Evolutionary conservation across 2,797 vertebrate genomes (phyloP).

Genomic region (Pangasius krempfi): DNA sequence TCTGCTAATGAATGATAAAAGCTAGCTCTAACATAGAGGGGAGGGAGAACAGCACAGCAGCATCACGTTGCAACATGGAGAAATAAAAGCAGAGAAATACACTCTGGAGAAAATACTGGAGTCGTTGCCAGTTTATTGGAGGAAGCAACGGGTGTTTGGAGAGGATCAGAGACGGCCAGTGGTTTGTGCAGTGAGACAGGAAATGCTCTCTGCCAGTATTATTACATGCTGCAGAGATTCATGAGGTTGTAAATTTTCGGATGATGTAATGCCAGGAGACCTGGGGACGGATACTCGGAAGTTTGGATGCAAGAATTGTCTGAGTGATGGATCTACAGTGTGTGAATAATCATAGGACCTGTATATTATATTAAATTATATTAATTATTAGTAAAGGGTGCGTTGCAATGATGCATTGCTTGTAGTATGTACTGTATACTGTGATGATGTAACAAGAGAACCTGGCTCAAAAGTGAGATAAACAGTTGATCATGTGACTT

Average conservation of each 20-base stretch:
- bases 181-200: conserved; percentile 32
- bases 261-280: conserved; percentile 41
- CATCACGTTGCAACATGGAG: neutral
- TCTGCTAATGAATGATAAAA: conserved; percentile 20
- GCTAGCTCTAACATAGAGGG: neutral
- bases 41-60: neutral
- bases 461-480: neutral
- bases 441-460: neutral
- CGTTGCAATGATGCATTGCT: neutral
- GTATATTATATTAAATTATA: too few species aligned
- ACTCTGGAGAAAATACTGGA: neutral
- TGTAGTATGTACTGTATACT: neutral
- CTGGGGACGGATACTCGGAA: conserved; percentile 39
- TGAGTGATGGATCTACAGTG: conserved; percentile 17
- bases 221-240: neutral
- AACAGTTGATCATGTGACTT: neutral
- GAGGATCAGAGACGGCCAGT: neutral
- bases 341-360: conserved; percentile 38
- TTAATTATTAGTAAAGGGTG: neutral
- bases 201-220: conserved; percentile 23
- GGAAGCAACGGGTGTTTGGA: neutral
- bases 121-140: neutral
- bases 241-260: conserved; percentile 33
- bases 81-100: neutral
- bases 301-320: conserved; percentile 11